phyloP scores from a whole-genome alignment of 2,113 vertebrate species.

The Sarotherodon lohbergeri region DNA sequence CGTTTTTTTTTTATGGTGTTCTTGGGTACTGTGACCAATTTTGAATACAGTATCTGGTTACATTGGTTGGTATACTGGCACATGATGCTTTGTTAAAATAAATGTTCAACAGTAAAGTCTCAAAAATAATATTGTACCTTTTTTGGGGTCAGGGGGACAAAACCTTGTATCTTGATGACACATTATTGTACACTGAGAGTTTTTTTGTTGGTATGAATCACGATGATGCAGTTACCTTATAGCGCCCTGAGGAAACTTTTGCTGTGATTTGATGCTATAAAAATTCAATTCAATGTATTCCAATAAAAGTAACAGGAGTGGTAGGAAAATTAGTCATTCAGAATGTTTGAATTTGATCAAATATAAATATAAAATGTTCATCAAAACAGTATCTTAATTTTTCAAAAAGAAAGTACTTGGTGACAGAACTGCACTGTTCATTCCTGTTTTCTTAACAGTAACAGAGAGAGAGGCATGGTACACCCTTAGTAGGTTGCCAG shows the following conservation, averaged over 20 bases:
- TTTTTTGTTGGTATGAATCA: not conserved
- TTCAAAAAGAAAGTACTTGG: not conserved
- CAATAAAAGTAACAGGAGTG: not conserved
- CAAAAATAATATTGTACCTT: not conserved
- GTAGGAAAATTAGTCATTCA: not conserved
- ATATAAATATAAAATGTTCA: not conserved
- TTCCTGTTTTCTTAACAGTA: not conserved
- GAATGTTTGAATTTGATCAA: not conserved
- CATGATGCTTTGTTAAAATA: not conserved
- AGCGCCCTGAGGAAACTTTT: too few relatives aligned
- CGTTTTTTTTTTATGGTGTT: accelerated
- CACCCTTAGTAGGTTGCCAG: not conserved
- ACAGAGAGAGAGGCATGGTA: accelerated
- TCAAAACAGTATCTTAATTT: not conserved
- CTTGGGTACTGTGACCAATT: not conserved
- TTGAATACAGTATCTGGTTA: not conserved
- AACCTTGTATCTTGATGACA: accelerated
- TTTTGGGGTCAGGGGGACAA: accelerated
- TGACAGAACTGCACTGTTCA: not conserved
- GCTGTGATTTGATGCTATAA: too few relatives aligned
- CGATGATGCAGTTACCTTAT: too few relatives aligned
- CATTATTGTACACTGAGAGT: not conserved
- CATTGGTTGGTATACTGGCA: not conserved
- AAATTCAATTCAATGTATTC: too few relatives aligned
- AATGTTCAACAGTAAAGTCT: not conserved